Evolutionary conservation across 2,113 vertebrate genomes (phyloP).

Genomic region (Colius striatus): DNA sequence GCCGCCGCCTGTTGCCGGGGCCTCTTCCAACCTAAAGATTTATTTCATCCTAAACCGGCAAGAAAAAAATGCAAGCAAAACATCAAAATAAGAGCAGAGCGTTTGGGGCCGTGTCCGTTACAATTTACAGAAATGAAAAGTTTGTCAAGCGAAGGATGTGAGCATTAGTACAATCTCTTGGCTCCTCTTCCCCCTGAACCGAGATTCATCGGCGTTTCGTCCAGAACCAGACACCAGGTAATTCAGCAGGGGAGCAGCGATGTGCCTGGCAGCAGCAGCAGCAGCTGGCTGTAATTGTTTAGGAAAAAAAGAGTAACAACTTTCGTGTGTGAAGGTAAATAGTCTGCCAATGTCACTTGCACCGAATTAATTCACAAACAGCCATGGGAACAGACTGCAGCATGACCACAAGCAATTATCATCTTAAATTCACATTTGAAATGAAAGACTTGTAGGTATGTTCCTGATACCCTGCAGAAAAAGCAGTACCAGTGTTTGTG

Average conservation of each 20-base stretch:
- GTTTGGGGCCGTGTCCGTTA: not conserved
- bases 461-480: not conserved
- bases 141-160: not conserved
- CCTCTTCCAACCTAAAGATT: fast-evolving
- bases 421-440: not conserved
- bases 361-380: not conserved
- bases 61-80: not conserved
- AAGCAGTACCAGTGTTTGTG: not conserved
- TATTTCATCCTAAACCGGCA: fast-evolving
- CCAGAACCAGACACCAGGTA: not conserved
- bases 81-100: too few relatives aligned
- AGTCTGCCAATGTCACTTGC: not conserved
- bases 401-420: not conserved
- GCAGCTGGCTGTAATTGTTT: not conserved
- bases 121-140: not conserved
- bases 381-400: not conserved
- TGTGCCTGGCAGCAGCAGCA: not conserved
- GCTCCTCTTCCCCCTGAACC: not conserved
- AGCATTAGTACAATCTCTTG: fast-evolving
- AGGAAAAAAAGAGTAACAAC: not conserved
- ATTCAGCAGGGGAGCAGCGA: fast-evolving
- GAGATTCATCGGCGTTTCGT: not conserved
- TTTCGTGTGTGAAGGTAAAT: not conserved
- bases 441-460: fast-evolving
- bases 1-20: not conserved